Evolutionary conservation across 2,797 vertebrate species (phyloP), one percentile per base, ranked within the genome.

Genomic region (Argyrosomus regius): DNA sequence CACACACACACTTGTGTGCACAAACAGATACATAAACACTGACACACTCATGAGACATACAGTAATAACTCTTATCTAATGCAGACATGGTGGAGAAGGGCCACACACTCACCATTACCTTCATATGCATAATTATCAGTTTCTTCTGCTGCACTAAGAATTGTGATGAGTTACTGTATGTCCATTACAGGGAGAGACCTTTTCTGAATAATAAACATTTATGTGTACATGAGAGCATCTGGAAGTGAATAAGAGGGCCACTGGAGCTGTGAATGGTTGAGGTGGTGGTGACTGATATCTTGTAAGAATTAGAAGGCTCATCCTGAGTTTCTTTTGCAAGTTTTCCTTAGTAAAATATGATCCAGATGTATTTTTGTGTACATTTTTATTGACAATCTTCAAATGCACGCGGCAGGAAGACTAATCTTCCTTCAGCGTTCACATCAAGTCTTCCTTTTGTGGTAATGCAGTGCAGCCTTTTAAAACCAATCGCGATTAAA

Each of bases 1-100:
- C 60, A 79, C 63, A 77, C 64, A 58, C 45, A 60, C 35, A 67
- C 78, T 52, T 49, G 46, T 48, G 72, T 43, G 57, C 72, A 69
- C 46, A 84, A 43, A 66, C 65, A 56, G 18, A 68, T 56, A 66
- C 69, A 84, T 70, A 66, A 77, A 73, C 26, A 69, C 11, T 56
- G 46, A 71, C 79, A 73, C 16, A 6, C 72, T 59, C 79, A 12
- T 41, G 56, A 62, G 59, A 57, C 66, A 52, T 26, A 17, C 17
- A 59, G 70, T 58, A 52, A 80, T 90, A 68, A 83, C 65, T 89
- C 71, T 82, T 28, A 64, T 61, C 24, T 77, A 72, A 73, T 89
- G 75, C 70, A 70, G 22, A 45, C 35, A 5, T 17, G 39, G 43
- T 43, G 45, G 39, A 71, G 67, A 66, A 57, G 39, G 39, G 35